Base-by-base conservation (phyloP, 2,888 invertebrate species). In the Ypsolopha sequella region DNA sequence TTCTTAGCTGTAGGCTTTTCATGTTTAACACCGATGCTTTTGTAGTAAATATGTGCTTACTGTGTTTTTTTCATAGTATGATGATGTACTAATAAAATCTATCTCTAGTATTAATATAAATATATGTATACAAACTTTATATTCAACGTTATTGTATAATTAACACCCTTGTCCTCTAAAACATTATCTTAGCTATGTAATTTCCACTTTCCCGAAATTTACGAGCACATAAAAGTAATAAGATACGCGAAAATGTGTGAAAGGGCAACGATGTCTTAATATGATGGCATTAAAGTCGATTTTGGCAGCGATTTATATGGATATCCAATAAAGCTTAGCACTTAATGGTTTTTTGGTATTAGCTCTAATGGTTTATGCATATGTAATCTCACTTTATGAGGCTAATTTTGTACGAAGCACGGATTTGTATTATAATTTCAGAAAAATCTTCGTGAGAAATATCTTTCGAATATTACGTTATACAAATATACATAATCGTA, bases 241-340 rank as follows among this genome's bases (percentile, higher is more conserved):
- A 47, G 36, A 11, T 47, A 47, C 11, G 36, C 9, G 13, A 14
- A 43, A 43, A 24, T 24, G 24, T 36, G 47, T 36, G 45, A 51
- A 53, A 54, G 52, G 55, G 57, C 59, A 62, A 60, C 62, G 60
- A 64, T 60, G 60, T 63, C 62, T 62, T 64, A 61, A 57, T 60
- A 60, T 57, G 58, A 47, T n/a, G 13, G 36, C 46, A 46, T 46
- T 35, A 36, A 7, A 35, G 46, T 6, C 35, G 36, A 11, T 7
- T 38, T 11, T 47, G 14, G 9, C 13, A 36, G 11, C 2, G 36
- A 8, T 47, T 47, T 36, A 36, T 36, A 9, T 8, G 14, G 10
- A 7, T 8, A 47, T 14, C 14, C 36, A 47, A 47, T 14, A 43
- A 43, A 13, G 43, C 13, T 43, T 43, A 43, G 11, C 43, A 13